Base-by-base conservation (phyloP, 53 echinoderm and acorn worm species). In the Echinometra lucunter region DNA sequence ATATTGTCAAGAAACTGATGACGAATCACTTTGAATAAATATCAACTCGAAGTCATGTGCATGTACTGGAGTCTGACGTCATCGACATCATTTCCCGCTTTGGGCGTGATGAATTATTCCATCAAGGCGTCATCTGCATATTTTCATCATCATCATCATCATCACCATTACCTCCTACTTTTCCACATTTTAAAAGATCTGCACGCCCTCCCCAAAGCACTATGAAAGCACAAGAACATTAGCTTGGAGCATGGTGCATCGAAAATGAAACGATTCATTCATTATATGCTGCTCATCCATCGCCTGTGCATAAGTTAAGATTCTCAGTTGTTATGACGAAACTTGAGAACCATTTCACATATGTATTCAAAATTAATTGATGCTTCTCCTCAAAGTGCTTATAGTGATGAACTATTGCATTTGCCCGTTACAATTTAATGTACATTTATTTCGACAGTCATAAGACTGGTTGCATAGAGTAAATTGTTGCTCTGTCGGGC, bases 1-100 rank as follows among this genome's bases (percentile, higher is more conserved):
- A 91, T 25, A 5, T 91, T 10, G 91, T 70, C 91, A 44, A 23
- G 44, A 91, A 69, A 44, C 44, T 91, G 69, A 30, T 66, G 69
- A 45, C 45, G n/a, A 91, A 91, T 91, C 16, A 18, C 45, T 67
- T 91, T 66, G 91, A 91, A 30, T 70, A 67, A 66, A 11, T 23
- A 38, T 58, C 60, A 16, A 16, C 72, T 2, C 23, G 35, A 72
- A 74, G 30, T 78, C 49, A 35, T 12, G 19, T 74, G 78, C 92
- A 92, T 92, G 92, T 15, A 34, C 8, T 18, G 78, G 74, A 34
- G 18, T 44, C 30, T 44, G 70, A 44, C 42, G 69, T 69, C 91
- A 67, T 66, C 91, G 23, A 27, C 91, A 19, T 91, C 91, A 45
- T 70, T 32, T 45, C 70, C 91, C 16, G 88, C 25, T 57, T 28